These are phyloP conservation scores for Acromyrmex echinatior DNA, from an alignment of 1,140 invertebrate species.

Conservation along the genomic window DNA sequence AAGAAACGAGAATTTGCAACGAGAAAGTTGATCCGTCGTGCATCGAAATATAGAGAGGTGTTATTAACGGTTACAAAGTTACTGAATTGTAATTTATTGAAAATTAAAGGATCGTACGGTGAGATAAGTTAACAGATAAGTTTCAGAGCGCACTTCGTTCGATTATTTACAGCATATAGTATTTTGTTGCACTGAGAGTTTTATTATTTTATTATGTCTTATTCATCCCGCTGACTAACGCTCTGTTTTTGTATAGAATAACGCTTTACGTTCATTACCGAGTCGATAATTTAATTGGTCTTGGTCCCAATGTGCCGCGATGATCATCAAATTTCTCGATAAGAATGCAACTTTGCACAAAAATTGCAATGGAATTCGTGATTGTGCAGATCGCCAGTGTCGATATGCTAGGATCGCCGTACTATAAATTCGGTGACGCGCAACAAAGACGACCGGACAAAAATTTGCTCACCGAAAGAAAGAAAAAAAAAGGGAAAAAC, in stretches of 20 bases:
- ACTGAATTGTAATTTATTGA: conserved; percentile 32
- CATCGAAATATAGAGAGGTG: neutral
- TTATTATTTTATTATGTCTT: conserved; percentile 35
- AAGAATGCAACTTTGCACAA: conserved; percentile 5
- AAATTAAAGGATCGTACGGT: conserved; percentile 9
- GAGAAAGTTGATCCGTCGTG: conserved; percentile 4
- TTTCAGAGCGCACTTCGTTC: neutral
- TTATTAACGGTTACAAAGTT: conserved; percentile 36
- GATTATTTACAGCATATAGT: conserved; percentile 15
- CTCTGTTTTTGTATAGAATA: neutral
- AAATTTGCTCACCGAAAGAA: conserved; percentile 13
- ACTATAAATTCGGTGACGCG: conserved; percentile 32
- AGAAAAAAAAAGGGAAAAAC: neutral
- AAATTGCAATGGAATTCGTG: conserved; percentile 23
- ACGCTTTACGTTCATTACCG: conserved; percentile 46
- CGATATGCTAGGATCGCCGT: conserved; percentile 28
- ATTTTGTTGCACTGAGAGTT: neutral
- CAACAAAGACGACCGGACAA: conserved; percentile 9
- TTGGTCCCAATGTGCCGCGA: neutral
- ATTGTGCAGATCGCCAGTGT: conserved; percentile 25
- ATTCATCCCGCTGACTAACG: conserved; percentile 6
- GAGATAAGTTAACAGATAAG: conserved; percentile 17
- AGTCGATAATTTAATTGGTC: neutral
- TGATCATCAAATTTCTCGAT: conserved; percentile 18
- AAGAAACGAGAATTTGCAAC: conserved; percentile 34